Percentiles rank a stretch among this genome's conserved stretches.
Conservation (phyloP, 1,140 invertebrate species). For the Ceratosolen solmsi region DNA sequence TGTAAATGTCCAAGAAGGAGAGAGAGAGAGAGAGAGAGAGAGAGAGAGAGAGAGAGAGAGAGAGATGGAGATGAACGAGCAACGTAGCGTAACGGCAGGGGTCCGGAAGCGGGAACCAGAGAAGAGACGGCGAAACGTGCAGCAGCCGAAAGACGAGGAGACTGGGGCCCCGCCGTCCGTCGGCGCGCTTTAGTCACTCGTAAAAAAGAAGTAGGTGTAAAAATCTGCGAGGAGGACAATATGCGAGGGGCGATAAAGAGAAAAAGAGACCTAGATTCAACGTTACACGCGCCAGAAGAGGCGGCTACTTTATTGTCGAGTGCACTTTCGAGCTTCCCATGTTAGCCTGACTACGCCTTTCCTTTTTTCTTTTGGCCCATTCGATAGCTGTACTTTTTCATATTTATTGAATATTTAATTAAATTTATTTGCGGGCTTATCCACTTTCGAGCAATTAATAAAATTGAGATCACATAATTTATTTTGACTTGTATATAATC, state of each 20-base stretch:
- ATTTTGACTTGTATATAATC: too few species aligned
- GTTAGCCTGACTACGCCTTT: too few species aligned
- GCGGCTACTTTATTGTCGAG: slow-evolving; percentile 11
- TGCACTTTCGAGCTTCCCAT: slow-evolving; percentile 7
- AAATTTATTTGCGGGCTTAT: not conserved
- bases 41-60: not conserved
- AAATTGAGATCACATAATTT: too few species aligned
- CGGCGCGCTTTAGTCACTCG: slow-evolving; percentile 61
- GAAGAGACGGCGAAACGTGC: slow-evolving; percentile 32
- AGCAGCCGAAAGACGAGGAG: slow-evolving; percentile 35
- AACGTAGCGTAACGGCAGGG: slow-evolving; percentile 41
- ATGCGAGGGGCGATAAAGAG: slow-evolving; percentile 37
- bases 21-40: not conserved
- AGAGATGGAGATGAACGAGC: slow-evolving; percentile 45
- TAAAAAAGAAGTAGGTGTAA: slow-evolving; percentile 70
- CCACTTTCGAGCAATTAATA: too few species aligned
- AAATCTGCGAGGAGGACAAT: slow-evolving; percentile 62
- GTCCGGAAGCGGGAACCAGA: slow-evolving; percentile 42
- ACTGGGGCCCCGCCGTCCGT: slow-evolving; percentile 64
- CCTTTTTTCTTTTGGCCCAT: too few species aligned
- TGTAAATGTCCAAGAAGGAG: slow-evolving; percentile 62
- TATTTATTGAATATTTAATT: not conserved
- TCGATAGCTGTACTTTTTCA: not conserved
- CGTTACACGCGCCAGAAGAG: slow-evolving; percentile 12
- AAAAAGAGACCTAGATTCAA: slow-evolving; percentile 25